A percentile compares a stretch with the other conserved stretches of the same genome.
Evolutionary conservation across 1,140 invertebrate species (phyloP).

Genomic region (Brachionus sp.): DNA sequence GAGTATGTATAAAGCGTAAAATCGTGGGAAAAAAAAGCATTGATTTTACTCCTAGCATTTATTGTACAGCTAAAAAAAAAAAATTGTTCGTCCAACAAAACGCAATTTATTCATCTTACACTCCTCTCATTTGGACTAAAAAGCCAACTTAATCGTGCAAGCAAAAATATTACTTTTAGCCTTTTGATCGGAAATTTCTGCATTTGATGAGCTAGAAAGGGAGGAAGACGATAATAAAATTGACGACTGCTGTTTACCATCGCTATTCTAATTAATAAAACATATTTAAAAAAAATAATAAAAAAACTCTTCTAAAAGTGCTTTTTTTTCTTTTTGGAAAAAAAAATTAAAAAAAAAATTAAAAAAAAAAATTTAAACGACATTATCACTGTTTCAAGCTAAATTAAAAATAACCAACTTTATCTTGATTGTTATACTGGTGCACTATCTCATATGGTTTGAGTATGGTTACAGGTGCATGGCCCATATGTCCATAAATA

Average conservation of each 20-base stretch:
- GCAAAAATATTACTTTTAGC: not conserved
- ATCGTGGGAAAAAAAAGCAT: not conserved
- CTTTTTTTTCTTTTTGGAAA: not conserved
- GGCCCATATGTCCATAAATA: not conserved
- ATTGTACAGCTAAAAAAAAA: slow-evolving; percentile 16
- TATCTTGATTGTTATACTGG: slow-evolving; percentile 11
- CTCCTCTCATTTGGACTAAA: not conserved
- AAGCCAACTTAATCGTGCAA: slow-evolving; percentile 10
- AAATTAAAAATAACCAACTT: slow-evolving; percentile 43
- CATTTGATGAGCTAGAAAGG: slow-evolving; percentile 11
- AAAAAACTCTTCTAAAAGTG: not conserved
- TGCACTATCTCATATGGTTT: not conserved
- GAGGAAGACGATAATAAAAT: slow-evolving; percentile 25
- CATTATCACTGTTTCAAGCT: not conserved
- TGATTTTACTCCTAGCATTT: not conserved
- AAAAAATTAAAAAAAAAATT: not conserved
- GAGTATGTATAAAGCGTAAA: not conserved
- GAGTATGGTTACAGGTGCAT: slow-evolving; percentile 33
- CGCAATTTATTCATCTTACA: not conserved
- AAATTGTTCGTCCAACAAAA: not conserved
- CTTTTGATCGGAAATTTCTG: not conserved
- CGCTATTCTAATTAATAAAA: slow-evolving; percentile 13
- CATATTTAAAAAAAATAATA: not conserved
- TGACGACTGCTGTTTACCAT: slow-evolving; percentile 27
- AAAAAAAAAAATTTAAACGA: not conserved